Evolutionary conservation across 2,113 vertebrate genomes (phyloP).

Genomic region (Oplegnathus fasciatus): DNA sequence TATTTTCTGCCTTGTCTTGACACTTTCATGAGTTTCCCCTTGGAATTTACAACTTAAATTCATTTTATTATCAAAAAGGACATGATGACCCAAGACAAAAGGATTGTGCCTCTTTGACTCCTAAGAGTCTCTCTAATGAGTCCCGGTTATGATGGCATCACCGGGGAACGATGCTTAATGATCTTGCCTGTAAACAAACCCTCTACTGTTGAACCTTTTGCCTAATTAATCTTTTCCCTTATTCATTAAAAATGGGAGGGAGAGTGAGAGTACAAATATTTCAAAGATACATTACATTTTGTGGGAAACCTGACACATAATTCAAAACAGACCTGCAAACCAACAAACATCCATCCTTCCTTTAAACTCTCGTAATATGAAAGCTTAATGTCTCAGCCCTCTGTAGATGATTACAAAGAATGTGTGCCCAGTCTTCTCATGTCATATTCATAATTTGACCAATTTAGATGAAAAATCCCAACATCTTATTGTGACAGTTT

Average conservation of each 20-base stretch:
- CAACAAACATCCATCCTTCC: neutral
- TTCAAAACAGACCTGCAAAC: neutral
- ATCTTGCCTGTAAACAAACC: conserved; percentile 63
- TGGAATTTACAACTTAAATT: neutral
- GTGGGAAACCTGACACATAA: conserved; percentile 1
- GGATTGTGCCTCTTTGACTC: neutral
- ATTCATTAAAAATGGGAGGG: conserved; percentile 29
- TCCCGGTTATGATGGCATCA: conserved; percentile 34
- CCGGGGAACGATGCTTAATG: conserved; percentile 55
- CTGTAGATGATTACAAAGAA: neutral
- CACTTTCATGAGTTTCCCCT: conserved; percentile 21
- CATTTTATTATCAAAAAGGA: conserved; percentile 28
- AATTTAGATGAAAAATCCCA: too few relatives aligned
- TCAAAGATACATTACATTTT: neutral
- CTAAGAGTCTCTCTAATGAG: conserved; percentile 50
- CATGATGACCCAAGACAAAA: conserved; percentile 29
- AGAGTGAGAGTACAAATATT: neutral
- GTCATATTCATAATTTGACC: too few relatives aligned
- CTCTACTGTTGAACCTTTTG: conserved; percentile 20
- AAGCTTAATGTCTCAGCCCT: neutral
- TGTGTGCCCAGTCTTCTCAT: neutral
- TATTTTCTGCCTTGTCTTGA: neutral
- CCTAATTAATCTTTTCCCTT: conserved; percentile 60
- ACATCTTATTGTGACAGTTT: too few relatives aligned
- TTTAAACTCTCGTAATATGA: neutral